phyloP scores from a whole-genome alignment of 2,888 invertebrate species.

The Melanophora roralis region DNA sequence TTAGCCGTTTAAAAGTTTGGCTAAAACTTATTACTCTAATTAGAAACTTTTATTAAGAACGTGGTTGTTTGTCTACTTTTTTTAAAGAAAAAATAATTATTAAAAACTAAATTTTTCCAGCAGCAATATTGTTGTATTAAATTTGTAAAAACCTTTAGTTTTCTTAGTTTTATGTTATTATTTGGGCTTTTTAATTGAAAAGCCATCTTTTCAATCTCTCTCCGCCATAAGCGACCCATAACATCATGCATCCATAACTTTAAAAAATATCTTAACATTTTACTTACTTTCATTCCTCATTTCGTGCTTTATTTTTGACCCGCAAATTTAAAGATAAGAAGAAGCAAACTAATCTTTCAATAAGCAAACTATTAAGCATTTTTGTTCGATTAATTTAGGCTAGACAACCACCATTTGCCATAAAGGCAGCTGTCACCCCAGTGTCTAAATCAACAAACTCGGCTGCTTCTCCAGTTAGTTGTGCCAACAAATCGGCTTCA shows the following conservation, averaged over 20 bases:
- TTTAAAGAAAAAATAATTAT: not conserved
- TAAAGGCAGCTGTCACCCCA: constrained; percentile 74
- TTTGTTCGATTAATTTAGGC: constrained; percentile 69
- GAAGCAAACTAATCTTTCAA: constrained; percentile 25
- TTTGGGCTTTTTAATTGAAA: constrained; percentile 17
- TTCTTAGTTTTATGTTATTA: constrained; percentile 37
- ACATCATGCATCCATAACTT: constrained; percentile 22
- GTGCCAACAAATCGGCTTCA: constrained; percentile 73
- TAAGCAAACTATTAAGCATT: no score
- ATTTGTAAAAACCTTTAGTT: constrained; percentile 12
- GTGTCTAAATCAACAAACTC: constrained; percentile 77
- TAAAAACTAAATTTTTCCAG: constrained; percentile 17
- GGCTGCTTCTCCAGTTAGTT: constrained; percentile 72
- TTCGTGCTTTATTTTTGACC: constrained; percentile 57
- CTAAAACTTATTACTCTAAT: not conserved
- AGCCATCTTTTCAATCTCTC: constrained; percentile 46
- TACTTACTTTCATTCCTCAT: constrained; percentile 65
- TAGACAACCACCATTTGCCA: constrained; percentile 76
- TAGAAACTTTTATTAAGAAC: no score
- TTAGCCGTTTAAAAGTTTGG: constrained; percentile 1
- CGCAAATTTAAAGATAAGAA: constrained; percentile 63
- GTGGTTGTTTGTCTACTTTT: not conserved
- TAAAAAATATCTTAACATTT: constrained; percentile 27
- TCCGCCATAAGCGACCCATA: not conserved
- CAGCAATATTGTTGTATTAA: constrained; percentile 10